Evolutionary conservation across 2,888 invertebrate species (phyloP).

Genomic region (Glaucopsyche alexis): DNA sequence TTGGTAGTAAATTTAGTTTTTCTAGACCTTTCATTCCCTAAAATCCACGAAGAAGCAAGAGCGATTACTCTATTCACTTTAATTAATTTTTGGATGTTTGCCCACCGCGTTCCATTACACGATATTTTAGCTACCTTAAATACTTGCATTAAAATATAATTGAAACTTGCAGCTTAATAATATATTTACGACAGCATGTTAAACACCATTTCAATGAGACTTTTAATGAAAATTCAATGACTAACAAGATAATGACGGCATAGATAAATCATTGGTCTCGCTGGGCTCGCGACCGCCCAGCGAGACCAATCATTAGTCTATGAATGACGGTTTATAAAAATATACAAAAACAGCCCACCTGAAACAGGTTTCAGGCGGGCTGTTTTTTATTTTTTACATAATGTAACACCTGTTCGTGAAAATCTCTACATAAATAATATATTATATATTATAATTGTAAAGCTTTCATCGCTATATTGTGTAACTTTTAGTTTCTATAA

Average conservation of each 20-base stretch:
- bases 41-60: slow-evolving; percentile 12
- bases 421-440: slow-evolving; percentile 1
- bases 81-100: slow-evolving; percentile 14
- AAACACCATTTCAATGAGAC: too few species aligned
- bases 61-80: slow-evolving; percentile 4
- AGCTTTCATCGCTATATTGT: not conserved
- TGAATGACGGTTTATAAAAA: not conserved
- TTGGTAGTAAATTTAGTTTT: not conserved
- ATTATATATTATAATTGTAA: too few species aligned
- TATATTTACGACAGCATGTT: too few species aligned
- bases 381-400: not conserved
- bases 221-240: not conserved
- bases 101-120: slow-evolving; percentile 8
- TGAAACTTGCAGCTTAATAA: not conserved
- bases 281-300: too few species aligned
- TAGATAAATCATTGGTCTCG: too few species aligned
- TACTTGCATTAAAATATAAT: not conserved
- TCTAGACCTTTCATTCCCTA: not conserved
- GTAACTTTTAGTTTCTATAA: slow-evolving; percentile 1
- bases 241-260: not conserved
- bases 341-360: too few species aligned
- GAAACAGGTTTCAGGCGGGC: not conserved
- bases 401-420: not conserved
- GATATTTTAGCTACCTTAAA: slow-evolving; percentile 5
- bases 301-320: too few species aligned